Base-by-base conservation (phyloP, 2,888 invertebrate genomes). In the Leucania comma region DNA sequence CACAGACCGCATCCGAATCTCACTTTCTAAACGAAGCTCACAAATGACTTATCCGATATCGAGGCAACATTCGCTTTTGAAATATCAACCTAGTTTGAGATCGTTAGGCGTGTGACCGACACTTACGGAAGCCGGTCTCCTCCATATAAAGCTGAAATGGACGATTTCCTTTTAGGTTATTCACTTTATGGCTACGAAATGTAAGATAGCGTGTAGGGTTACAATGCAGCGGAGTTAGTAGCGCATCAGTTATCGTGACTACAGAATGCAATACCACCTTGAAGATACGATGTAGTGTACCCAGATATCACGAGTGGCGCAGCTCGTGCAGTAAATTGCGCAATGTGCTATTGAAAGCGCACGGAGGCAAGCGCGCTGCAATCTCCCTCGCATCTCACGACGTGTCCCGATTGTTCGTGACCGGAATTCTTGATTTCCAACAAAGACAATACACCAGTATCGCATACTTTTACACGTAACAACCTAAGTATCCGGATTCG, bases 291-390 rank as follows among this genome's bases (percentile, higher is more conserved):
- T 88, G 88, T 87, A 87, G 87, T 85, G 84, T 84, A 66, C 62
- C 56, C 68, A 75, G 83, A 87, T 88, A 92, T 93, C 92, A 93
- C 92, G 92, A 93, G 86, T 84, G 83, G 82, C 78, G 85, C 82
- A 80, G 84, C 86, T 91, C 92, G 91, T 93, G 93, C 93, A 91
- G 89, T 90, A 91, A 93, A 93, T 94, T 94, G 94, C 92, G 92
- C 93, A 94, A 94, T 91, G 89, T 90, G 90, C 89, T 91, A 92
- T 92, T 91, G 91, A 92, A 92, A 91, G 91, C 90, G 90, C 91
- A 89, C 88, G 87, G 86, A 86, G 86, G 88, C 83, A 89, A 88
- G 86, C 86, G 86, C 86, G 78, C 81, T 84, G 87, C 87, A 91
- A 93, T 94, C 93, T 92, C 83, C 86, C 89, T 88, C 84, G 85